These are phyloP conservation scores for Sesamia nonagrioides DNA, from an alignment of 1,140 invertebrate genomes.

Conservation along the genomic window DNA sequence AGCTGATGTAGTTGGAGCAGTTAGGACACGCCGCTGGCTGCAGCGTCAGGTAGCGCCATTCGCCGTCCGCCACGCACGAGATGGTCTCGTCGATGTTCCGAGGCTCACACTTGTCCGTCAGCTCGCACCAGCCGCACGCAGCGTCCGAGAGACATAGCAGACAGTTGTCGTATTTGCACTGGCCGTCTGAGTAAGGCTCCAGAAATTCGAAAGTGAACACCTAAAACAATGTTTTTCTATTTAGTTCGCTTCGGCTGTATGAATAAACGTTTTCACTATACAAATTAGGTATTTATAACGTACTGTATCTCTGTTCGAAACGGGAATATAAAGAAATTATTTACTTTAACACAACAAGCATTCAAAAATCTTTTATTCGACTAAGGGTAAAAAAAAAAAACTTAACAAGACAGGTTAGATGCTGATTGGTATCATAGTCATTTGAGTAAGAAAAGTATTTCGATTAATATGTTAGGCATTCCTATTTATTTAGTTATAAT, in stretches of 20 bases:
- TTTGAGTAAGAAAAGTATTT: too few relatives aligned
- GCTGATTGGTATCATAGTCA: too few relatives aligned
- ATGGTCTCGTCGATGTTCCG: conserved; percentile 89
- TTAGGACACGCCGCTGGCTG: conserved; percentile 94
- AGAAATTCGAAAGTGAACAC: conserved; percentile 96
- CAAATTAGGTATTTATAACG: too few relatives aligned
- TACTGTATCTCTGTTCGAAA: too few relatives aligned
- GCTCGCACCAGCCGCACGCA: conserved; percentile 96
- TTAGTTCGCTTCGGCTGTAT: background rate
- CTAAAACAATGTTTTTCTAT: conserved; percentile 70
- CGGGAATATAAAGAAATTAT: too few relatives aligned
- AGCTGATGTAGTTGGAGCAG: conserved; percentile 96
- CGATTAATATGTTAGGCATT: too few relatives aligned
- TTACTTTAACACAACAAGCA: too few relatives aligned
- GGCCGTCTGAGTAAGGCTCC: conserved; percentile 94
- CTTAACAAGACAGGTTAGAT: too few relatives aligned
- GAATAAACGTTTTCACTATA: too few relatives aligned
- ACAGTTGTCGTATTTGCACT: conserved; percentile 95
- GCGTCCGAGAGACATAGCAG: conserved; percentile 95
- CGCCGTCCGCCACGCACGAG: conserved; percentile 87
- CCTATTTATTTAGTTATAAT: too few relatives aligned
- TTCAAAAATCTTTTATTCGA: too few relatives aligned
- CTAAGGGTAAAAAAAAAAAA: too few relatives aligned
- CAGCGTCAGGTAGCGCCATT: conserved; percentile 94
- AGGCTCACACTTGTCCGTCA: conserved; percentile 90